Conservation (phyloP, 2,888 invertebrate genomes). For the Coecobrya sp. region DNA sequence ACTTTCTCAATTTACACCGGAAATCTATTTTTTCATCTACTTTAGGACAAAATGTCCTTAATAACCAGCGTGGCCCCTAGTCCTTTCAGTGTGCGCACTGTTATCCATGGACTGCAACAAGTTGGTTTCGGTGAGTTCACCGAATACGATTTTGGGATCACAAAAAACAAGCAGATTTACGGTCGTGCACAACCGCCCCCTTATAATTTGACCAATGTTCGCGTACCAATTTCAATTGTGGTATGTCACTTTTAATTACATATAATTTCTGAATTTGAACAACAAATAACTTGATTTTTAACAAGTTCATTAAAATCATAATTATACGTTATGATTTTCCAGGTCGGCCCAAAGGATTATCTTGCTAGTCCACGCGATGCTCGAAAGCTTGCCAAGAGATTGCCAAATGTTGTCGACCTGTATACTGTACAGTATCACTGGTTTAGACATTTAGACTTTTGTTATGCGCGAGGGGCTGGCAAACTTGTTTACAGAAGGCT, state of each 20-base stretch:
- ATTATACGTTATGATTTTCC: not conserved
- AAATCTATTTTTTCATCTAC: too few relatives aligned
- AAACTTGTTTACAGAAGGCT: slow-evolving; percentile 51
- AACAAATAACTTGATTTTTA: too few relatives aligned
- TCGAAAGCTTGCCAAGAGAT: slow-evolving; percentile 11
- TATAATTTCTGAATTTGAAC: too few relatives aligned
- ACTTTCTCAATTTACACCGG: too few relatives aligned
- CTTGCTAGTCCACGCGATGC: slow-evolving; percentile 55
- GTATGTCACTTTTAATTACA: not conserved
- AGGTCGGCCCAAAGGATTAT: slow-evolving; percentile 46
- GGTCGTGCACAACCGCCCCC: slow-evolving; percentile 35
- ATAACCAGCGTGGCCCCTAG: slow-evolving; percentile 67
- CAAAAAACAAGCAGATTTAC: slow-evolving; percentile 51
- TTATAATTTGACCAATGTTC: slow-evolving; percentile 68
- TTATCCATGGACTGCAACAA: slow-evolving; percentile 54
- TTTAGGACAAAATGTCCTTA: slow-evolving; percentile 69
- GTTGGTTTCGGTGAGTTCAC: slow-evolving; percentile 57
- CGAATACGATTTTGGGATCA: slow-evolving; percentile 73
- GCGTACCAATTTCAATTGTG: slow-evolving; percentile 58
- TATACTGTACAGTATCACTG: slow-evolving; percentile 49
- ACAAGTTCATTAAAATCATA: not conserved
- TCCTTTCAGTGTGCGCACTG: slow-evolving; percentile 14
- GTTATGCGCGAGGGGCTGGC: slow-evolving; percentile 57
- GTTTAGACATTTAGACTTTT: slow-evolving; percentile 75
- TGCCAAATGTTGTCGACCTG: slow-evolving; percentile 61